Base-by-base conservation (phyloP, 2,113 vertebrate species). In the Asarcornis scutulata region DNA sequence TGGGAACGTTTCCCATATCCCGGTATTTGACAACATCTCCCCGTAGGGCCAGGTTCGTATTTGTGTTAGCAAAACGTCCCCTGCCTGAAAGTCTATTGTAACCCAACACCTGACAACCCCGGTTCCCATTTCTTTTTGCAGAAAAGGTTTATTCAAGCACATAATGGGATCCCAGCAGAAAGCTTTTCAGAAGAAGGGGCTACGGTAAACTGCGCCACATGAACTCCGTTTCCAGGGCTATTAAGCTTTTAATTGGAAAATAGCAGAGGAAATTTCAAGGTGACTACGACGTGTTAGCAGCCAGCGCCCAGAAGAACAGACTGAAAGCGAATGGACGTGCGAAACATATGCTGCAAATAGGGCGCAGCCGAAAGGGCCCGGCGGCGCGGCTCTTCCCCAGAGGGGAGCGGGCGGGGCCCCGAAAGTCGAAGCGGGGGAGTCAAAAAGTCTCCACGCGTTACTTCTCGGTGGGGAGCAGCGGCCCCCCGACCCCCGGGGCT, bases 171-270 rank as follows among this genome's bases (percentile, higher is more conserved):
- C 98, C 90, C 98, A 98, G 98, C 96, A 98, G 98, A 98, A 98
- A 97, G 98, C 98, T 97, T 99, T 98, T 98, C 97, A 98, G 98
- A 98, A 98, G 98, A 98, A 97, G 98, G 97, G 98, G 97, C 98
- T 98, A 95, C 96, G 98, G 98, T 98, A 98, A 99, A 99, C 98
- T 98, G 98, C 98, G 96, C 99, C 98, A 98, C 98, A 98, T 98
- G 99, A 98, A 98, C 98, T 99, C 98, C 98, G 98, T 99, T 99
- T 99, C 98, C 98, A 98, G 98, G 99, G 98, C 99, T 98, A 99
- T 99, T 99, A 99, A 99, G 99, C 99, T 99, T 99, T 99, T 99
- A 99, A 99, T 99, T 99, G 98, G 99, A 98, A 99, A 98, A 99
- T 95, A 99, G 98, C 98, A 98, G 98, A 99, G 98, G 98, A 98